phyloP scores from a whole-genome alignment of 2,888 invertebrate genomes.

The Eristalis arbustorum region DNA sequence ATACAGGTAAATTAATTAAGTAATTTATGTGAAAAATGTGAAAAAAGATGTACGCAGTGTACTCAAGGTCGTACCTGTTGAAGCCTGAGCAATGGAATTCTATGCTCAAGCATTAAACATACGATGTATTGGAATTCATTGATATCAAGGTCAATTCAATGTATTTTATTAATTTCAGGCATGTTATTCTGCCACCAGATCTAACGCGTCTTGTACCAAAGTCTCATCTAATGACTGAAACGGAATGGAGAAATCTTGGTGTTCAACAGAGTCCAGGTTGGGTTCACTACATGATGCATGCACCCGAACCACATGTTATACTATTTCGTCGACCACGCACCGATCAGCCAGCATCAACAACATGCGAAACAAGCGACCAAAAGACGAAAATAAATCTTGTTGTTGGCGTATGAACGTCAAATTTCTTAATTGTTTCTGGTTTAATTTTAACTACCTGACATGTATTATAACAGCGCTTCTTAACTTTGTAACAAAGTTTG shows the following conservation, averaged over 20 bases:
- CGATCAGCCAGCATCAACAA: slow-evolving; percentile 44
- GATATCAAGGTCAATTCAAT: slow-evolving; percentile 12
- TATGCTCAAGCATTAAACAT: not conserved
- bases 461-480: slow-evolving; percentile 26
- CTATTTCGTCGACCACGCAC: slow-evolving; percentile 85
- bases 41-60: not conserved
- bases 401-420: slow-evolving; percentile 32
- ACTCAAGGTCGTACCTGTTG: slow-evolving; percentile 15
- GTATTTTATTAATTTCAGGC: slow-evolving; percentile 82
- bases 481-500: slow-evolving; percentile 59
- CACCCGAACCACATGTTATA: slow-evolving; percentile 93
- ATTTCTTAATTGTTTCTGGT: not conserved
- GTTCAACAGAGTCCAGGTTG: slow-evolving; percentile 96
- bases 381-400: slow-evolving; percentile 62
- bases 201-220: slow-evolving; percentile 92
- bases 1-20: slow-evolving; percentile 85
- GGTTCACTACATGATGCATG: slow-evolving; percentile 86
- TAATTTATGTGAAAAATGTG: not conserved
- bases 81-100: slow-evolving; percentile 12
- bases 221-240: slow-evolving; percentile 95
- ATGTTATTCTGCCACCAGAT: slow-evolving; percentile 94
- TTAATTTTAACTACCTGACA: slow-evolving; percentile 14
- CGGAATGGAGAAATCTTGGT: slow-evolving; percentile 96
- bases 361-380: slow-evolving; percentile 29
- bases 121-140: not conserved